Base-by-base conservation (phyloP, 2,888 invertebrate species). In the Diarsia mendica region DNA sequence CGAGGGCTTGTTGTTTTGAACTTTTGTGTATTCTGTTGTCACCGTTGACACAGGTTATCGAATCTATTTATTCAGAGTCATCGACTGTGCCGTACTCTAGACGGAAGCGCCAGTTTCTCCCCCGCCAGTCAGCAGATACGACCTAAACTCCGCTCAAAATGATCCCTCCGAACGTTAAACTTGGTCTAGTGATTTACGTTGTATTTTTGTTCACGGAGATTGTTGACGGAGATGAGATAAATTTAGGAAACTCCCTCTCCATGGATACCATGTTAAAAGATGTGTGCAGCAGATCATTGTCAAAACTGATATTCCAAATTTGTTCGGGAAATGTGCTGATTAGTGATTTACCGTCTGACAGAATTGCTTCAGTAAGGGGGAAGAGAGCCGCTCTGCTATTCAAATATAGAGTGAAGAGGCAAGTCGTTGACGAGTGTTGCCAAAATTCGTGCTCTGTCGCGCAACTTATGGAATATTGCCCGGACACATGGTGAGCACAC, bases 31-130 rank as follows among this genome's bases (percentile, higher is more conserved):
- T 92, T 92, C 91, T 92, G 92, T 93, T 91, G 92, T 92, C 91
- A 92, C 90, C 90, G 92, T 93, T 95, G 94, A 95, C 94, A 94
- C 93, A 94, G 95, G 96, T 95, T 96, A 96, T 96, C 96, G 86
- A 87, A 88, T 93, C 91, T 95, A 94, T 95, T 95, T 95, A 94
- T 93, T 94, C 75, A 85, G 92, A 92, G 91, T 87, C 91, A 92
- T 90, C 90, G 86, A 87, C 89, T 89, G 84, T 80, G 87, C 82
- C 89, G 85, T 86, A 89, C 90, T 88, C 91, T 91, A 94, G 93
- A 95, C 94, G 95, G 95, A 95, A 95, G 92, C 91, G 89, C 89
- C 92, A 94, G 95, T 95, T 90, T 89, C 91, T 88, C 82, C 80
- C 75, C 82, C 80, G 89, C 84, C 89, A 88, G 89, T 83, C 89